These are phyloP conservation scores for Popillia japonica DNA, from an alignment of 1,140 invertebrate species.

Conservation along the genomic window DNA sequence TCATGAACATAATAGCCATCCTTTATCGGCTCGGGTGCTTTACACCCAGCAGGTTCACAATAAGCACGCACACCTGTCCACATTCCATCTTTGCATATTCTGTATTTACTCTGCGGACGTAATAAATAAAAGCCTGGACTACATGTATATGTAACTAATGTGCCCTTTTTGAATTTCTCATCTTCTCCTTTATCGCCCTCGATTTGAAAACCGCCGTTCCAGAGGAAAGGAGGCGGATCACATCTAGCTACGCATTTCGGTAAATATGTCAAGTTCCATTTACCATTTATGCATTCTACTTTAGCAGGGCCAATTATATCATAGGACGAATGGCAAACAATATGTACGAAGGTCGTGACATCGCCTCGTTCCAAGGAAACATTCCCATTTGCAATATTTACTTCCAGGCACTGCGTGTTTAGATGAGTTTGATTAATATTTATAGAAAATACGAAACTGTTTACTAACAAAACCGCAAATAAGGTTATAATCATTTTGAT, in stretches of 20 bases:
- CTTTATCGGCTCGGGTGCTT: conserved; percentile 48
- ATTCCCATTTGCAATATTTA: conserved; percentile 24
- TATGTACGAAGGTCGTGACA: conserved; percentile 30
- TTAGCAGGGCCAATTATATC: conserved; percentile 50
- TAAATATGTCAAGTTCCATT: conserved; percentile 47
- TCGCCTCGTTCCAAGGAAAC: conserved; percentile 20
- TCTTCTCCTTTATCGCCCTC: conserved; percentile 44
- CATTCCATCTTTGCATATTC: conserved; percentile 57
- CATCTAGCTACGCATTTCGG: conserved; percentile 51
- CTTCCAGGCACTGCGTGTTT: conserved; percentile 8
- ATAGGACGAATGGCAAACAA: conserved; percentile 48
- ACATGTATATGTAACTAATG: conserved; percentile 57
- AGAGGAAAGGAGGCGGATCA: conserved; percentile 49
- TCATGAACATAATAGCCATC: conserved; percentile 58
- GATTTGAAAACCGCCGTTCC: conserved; percentile 48
- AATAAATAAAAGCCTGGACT: conserved; percentile 51
- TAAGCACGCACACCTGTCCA: conserved; percentile 56
- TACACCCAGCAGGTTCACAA: conserved; percentile 52
- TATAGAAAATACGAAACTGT: conserved; percentile 21
- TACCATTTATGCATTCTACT: conserved; percentile 50
- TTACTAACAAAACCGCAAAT: conserved; percentile 34
- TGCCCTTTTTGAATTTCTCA: conserved; percentile 52
- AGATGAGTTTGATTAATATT: conserved; percentile 32
- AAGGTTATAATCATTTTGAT: conserved; percentile 39
- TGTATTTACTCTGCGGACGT: conserved; percentile 52